Evolutionary conservation across 1,140 invertebrate species (phyloP).

Genomic region (Apis florea): DNA sequence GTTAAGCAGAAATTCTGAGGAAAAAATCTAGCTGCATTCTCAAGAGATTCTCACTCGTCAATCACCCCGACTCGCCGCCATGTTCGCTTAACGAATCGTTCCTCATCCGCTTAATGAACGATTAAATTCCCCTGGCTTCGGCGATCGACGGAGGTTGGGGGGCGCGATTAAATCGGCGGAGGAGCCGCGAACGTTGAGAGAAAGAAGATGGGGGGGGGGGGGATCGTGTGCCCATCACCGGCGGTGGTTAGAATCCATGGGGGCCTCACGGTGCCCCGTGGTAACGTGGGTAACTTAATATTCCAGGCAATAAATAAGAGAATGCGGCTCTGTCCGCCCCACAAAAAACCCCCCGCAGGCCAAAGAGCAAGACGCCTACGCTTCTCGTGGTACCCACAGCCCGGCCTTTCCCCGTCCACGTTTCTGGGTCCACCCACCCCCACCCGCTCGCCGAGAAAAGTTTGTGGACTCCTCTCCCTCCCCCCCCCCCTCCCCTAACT

Average conservation of each 20-base stretch:
- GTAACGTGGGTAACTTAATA: conserved; percentile 72
- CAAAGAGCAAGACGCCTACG: conserved; percentile 69
- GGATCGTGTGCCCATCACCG: conserved; percentile 22
- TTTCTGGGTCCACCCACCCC: background rate
- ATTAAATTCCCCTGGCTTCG: conserved; percentile 17
- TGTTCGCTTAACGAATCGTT: background rate
- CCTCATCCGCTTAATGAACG: conserved; percentile 16
- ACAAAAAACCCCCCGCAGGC: conserved; percentile 67
- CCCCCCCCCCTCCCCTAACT: conserved; percentile 1
- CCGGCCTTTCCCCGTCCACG: conserved; percentile 39
- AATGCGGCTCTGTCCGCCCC: conserved; percentile 69
- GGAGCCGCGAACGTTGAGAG: background rate
- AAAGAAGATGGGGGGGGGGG: background rate
- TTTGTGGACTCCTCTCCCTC: conserved; percentile 40
- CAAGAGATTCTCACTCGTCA: too few relatives aligned
- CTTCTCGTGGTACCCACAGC: conserved; percentile 62
- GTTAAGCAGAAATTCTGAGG: too few relatives aligned
- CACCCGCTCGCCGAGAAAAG: conserved; percentile 22
- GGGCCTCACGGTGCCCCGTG: conserved; percentile 63
- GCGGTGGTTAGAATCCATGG: conserved; percentile 60
- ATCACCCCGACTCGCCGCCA: too few relatives aligned
- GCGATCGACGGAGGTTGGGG: background rate
- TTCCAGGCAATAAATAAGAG: conserved; percentile 72
- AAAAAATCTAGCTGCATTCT: too few relatives aligned
- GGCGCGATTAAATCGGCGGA: conserved; percentile 24